Evolutionary conservation across 2,888 invertebrate species (phyloP).

Genomic region (Pachydiplax longipennis): DNA sequence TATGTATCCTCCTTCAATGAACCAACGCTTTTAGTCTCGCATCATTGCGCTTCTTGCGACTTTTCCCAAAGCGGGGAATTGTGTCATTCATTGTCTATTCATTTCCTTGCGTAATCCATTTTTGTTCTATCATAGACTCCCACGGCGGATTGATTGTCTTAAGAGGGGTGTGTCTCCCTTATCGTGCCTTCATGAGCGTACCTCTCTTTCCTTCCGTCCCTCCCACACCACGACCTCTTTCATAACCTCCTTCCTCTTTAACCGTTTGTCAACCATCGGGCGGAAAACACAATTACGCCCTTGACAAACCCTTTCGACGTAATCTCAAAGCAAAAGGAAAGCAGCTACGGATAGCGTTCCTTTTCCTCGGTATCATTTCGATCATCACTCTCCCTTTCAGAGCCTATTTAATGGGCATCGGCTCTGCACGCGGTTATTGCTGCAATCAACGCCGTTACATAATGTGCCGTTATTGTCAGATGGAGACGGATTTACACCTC

Average conservation of each 20-base stretch:
- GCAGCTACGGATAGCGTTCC: neutral
- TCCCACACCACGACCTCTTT: neutral
- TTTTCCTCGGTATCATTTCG: neutral
- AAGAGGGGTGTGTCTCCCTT: neutral
- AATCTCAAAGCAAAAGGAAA: neutral
- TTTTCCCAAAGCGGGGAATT: neutral
- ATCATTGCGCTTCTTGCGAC: too few species aligned
- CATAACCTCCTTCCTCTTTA: neutral
- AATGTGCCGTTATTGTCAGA: too few species aligned
- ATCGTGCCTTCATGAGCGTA: neutral
- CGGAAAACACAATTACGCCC: neutral
- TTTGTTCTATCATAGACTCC: neutral
- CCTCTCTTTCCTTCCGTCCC: too few species aligned
- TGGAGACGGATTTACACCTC: too few species aligned
- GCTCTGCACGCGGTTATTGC: neutral
- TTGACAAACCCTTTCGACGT: neutral
- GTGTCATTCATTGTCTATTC: neutral
- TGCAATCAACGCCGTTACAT: neutral
- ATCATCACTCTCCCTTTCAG: neutral
- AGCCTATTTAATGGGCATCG: neutral
- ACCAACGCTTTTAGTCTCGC: too few species aligned
- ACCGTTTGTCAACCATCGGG: neutral
- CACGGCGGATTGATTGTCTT: neutral
- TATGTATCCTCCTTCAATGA: too few species aligned
- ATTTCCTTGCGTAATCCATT: neutral